Evolutionary conservation across 2,113 vertebrate genomes (phyloP).

Genomic region (Vulpes ferrilata): DNA sequence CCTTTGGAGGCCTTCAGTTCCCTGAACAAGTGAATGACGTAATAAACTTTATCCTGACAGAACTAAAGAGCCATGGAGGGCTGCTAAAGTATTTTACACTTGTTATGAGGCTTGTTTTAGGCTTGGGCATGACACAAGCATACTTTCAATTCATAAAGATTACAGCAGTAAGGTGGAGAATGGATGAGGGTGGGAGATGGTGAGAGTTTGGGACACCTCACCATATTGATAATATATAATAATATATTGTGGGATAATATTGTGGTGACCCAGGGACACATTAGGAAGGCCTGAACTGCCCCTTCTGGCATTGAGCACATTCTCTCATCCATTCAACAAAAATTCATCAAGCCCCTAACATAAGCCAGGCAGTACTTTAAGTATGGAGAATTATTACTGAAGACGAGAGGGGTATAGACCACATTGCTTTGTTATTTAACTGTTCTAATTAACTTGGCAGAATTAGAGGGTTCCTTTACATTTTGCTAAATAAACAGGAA

Average conservation of each 20-base stretch:
- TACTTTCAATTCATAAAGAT: neutral
- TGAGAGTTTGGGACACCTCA: neutral
- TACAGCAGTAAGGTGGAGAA: neutral
- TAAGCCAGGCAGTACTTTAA: neutral
- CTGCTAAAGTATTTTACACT: neutral
- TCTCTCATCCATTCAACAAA: neutral
- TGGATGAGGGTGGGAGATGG: neutral
- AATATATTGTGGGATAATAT: neutral
- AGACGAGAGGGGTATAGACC: neutral
- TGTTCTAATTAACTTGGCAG: neutral
- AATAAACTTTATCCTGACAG: neutral
- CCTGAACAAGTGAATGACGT: neutral
- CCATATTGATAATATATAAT: too few relatives aligned
- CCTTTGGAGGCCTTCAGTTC: neutral
- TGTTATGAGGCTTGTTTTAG: neutral
- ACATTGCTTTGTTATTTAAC: neutral
- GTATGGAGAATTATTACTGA: neutral
- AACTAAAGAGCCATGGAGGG: neutral
- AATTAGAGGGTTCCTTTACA: neutral
- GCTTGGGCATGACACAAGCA: neutral
- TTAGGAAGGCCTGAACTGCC: neutral
- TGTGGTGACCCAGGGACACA: neutral
- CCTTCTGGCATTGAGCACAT: neutral
- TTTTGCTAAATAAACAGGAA: neutral
- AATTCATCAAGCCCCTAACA: neutral